Conservation (phyloP, 92 coral and sea anemone genomes). For the Palythoa grandis region DNA sequence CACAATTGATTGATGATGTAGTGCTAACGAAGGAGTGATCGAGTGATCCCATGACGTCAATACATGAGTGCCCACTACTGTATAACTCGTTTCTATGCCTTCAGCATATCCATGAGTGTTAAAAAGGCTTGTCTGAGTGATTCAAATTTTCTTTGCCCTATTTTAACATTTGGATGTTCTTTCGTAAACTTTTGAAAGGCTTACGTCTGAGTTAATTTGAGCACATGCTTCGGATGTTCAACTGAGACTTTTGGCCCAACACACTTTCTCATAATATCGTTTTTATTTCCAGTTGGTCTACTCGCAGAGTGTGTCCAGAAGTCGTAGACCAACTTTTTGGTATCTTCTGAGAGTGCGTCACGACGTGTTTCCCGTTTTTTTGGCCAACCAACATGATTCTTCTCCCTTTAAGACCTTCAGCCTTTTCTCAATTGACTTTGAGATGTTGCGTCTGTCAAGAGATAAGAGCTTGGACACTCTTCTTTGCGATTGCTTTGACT, state of each 20-base stretch:
- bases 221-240: conserved; percentile 23
- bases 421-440: neutral
- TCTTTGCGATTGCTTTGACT: no score
- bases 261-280: neutral
- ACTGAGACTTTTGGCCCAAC: neutral
- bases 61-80: no score
- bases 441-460: neutral
- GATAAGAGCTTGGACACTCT: neutral
- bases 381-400: neutral
- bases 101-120: no score
- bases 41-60: no score
- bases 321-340: conserved; percentile 12
- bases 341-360: neutral
- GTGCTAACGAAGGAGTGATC: no score
- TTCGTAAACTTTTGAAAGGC: neutral
- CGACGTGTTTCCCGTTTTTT: neutral
- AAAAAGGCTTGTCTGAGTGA: neutral
- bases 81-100: no score
- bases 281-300: conserved; percentile 27
- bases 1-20: no score
- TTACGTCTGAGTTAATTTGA: neutral
- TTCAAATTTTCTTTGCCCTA: neutral
- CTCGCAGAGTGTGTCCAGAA: conserved; percentile 20
- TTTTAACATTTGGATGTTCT: conserved; percentile 3
- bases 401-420: neutral